Percentiles rank a stretch among this genome's conserved stretches.
These are phyloP conservation scores for Nixonia krombeini DNA, from an alignment of 1,140 invertebrate genomes.

Conservation along the genomic window DNA sequence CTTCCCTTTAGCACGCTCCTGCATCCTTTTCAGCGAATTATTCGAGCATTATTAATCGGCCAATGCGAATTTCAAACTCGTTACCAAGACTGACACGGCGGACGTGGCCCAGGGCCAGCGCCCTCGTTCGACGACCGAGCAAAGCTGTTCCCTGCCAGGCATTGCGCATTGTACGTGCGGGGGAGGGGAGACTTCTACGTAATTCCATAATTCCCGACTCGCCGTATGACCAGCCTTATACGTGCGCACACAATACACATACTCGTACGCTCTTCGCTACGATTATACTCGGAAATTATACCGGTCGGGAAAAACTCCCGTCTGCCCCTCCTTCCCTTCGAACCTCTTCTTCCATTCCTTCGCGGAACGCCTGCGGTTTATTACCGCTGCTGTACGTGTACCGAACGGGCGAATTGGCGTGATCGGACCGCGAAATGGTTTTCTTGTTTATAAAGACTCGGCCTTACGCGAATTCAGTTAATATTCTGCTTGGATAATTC, in stretches of 20 bases:
- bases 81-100: constrained; percentile 59
- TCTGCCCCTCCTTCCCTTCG: neutral
- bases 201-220: too few relatives aligned
- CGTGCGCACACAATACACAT: too few relatives aligned
- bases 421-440: neutral
- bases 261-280: too few relatives aligned
- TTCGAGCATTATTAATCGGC: constrained; percentile 64
- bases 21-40: constrained; percentile 59
- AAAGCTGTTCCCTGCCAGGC: too few relatives aligned
- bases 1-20: constrained; percentile 39
- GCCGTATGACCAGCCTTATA: too few relatives aligned
- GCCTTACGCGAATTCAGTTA: neutral
- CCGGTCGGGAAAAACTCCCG: too few relatives aligned
- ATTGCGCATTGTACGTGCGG: constrained; percentile 41
- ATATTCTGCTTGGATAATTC: neutral
- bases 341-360: too few relatives aligned
- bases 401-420: neutral
- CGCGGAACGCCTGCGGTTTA: neutral
- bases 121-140: constrained; percentile 53
- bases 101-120: constrained; percentile 45
- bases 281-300: too few relatives aligned
- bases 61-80: constrained; percentile 66
- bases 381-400: neutral
- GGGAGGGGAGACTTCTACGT: neutral
- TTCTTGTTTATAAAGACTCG: neutral